Percentiles rank a stretch among this genome's conserved stretches.
Evolutionary conservation across 30 jellyfish, hydroid and myxozoan genomes (phyloP).

Genomic region (Aurelia aurita complex sp. Pacific): DNA sequence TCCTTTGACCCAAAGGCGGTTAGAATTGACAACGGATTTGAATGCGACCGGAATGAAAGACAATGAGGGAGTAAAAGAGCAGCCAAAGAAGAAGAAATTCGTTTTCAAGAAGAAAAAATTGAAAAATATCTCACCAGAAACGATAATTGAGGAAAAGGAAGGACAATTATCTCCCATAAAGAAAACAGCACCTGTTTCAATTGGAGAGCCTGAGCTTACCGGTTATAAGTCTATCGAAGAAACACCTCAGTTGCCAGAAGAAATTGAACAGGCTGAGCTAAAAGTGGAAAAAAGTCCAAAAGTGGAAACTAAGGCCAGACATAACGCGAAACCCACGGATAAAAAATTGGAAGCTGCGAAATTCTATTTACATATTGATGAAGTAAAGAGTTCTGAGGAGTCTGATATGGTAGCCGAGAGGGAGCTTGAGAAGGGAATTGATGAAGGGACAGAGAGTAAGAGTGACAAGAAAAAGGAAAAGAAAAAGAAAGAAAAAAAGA

Average conservation of each 20-base stretch:
- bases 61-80: neutral
- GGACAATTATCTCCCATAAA: neutral
- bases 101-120: slow-evolving; percentile 59
- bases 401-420: neutral
- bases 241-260: neutral
- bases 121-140: slow-evolving; percentile 26
- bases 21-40: slow-evolving; percentile 1
- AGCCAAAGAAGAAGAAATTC: slow-evolving; percentile 66
- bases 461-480: slow-evolving; percentile 22
- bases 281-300: neutral
- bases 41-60: neutral
- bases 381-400: neutral
- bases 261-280: neutral
- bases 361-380: neutral
- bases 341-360: too few species aligned
- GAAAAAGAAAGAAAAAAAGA: slow-evolving; percentile 36
- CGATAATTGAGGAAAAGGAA: slow-evolving; percentile 37
- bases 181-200: neutral
- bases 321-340: too few species aligned
- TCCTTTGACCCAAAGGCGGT: neutral
- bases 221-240: neutral
- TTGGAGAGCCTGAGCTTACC: neutral
- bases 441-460: neutral
- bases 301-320: too few species aligned
- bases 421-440: slow-evolving; percentile 6